Evolutionary conservation across 2,113 vertebrate genomes (phyloP).

Genomic region (Cyanistes caeruleus): DNA sequence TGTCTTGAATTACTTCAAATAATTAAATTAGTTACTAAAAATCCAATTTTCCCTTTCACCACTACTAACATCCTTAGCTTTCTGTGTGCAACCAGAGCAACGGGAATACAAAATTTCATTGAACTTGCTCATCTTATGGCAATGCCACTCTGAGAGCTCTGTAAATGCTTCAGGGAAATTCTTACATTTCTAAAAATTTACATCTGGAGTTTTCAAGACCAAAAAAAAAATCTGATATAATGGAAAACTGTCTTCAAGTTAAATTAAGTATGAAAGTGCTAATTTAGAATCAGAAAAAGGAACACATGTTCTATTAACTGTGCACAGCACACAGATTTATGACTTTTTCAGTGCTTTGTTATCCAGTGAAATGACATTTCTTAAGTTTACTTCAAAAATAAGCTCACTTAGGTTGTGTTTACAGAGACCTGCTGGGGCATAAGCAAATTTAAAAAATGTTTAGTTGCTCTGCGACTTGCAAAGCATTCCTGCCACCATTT

Average conservation of each 20-base stretch:
- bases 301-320: neutral
- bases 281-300: neutral
- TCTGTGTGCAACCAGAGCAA: neutral
- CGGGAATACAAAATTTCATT: neutral
- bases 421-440: neutral
- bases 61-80: neutral
- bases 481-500: neutral
- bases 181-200: neutral
- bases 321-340: neutral
- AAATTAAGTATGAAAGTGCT: neutral
- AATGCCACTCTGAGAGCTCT: neutral
- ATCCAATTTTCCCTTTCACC: neutral
- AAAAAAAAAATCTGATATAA: neutral
- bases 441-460: constrained; percentile 1
- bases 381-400: neutral
- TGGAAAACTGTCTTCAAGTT: neutral
- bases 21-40: constrained; percentile 16
- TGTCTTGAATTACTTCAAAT: neutral
- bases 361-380: neutral
- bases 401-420: neutral
- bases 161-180: neutral
- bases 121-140: neutral
- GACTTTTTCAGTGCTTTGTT: neutral
- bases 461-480: neutral
- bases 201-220: no score